phyloP scores from a whole-genome alignment of 2,888 invertebrate genomes.

The Disparrhopalites patrizii region DNA sequence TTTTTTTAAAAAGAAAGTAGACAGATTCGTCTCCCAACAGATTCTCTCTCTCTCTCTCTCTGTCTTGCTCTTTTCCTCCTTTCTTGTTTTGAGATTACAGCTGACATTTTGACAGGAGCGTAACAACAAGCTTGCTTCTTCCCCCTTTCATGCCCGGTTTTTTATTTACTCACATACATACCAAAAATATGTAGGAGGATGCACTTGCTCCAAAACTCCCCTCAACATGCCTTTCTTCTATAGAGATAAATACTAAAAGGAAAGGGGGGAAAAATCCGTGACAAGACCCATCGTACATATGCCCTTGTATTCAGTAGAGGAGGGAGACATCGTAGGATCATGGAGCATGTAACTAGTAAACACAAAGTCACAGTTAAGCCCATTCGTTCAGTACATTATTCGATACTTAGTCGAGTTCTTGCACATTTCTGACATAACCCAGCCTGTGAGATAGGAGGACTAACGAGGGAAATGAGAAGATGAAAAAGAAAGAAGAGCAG shows the following conservation, averaged over 20 bases:
- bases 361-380: neutral
- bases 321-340: neutral
- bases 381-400: constrained; percentile 22
- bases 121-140: no score
- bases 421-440: constrained; percentile 23
- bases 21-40: no score
- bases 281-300: no score
- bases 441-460: constrained; percentile 20
- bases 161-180: neutral
- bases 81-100: neutral
- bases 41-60: no score
- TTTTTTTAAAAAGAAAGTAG: no score
- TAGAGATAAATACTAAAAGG: no score
- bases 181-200: neutral
- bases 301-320: neutral
- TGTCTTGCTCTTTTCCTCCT: no score
- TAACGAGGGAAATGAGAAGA: constrained; percentile 19
- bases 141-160: no score
- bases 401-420: constrained; percentile 19
- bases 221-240: neutral
- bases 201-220: neutral
- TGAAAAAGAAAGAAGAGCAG: no score
- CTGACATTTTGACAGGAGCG: constrained; percentile 23
- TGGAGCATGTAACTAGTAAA: neutral
- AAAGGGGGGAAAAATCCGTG: no score